Evolutionary conservation across 1,140 invertebrate species (phyloP).

Genomic region (Lutraria rhynchaena): DNA sequence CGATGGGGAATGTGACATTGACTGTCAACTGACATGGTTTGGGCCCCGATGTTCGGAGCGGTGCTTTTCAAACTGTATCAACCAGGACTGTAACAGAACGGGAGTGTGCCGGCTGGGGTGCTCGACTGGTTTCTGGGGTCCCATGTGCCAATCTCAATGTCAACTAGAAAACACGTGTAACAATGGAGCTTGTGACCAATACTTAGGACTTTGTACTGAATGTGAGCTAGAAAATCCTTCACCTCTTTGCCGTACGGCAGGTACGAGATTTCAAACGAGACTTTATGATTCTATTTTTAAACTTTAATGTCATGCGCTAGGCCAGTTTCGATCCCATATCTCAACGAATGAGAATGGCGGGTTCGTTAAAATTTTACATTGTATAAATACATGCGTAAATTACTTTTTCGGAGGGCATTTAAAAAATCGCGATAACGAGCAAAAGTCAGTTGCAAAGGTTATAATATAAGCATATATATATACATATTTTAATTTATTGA

Average conservation of each 20-base stretch:
- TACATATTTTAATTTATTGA: too few species aligned
- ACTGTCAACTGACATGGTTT: slow-evolving; percentile 30
- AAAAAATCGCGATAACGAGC: too few species aligned
- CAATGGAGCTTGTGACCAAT: slow-evolving; percentile 26
- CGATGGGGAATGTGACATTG: slow-evolving; percentile 5
- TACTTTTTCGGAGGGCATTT: too few species aligned
- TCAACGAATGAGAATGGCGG: too few species aligned
- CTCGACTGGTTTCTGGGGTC: slow-evolving; percentile 28
- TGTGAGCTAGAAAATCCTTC: slow-evolving; percentile 13
- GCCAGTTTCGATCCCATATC: too few species aligned
- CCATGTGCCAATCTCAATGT: slow-evolving; percentile 18
- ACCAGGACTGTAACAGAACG: slow-evolving; percentile 30
- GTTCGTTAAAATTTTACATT: too few species aligned
- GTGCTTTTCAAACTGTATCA: slow-evolving; percentile 23
- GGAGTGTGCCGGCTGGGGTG: slow-evolving; percentile 35
- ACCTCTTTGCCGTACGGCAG: slow-evolving; percentile 35
- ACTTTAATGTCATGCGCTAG: too few species aligned
- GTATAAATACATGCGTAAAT: too few species aligned
- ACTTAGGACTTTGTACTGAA: not conserved
- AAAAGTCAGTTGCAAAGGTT: too few species aligned
- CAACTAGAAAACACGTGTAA: slow-evolving; percentile 8
- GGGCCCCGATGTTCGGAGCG: not conserved
- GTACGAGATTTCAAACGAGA: slow-evolving; percentile 12
- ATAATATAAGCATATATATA: too few species aligned
- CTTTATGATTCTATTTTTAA: too few species aligned